phyloP scores from a whole-genome alignment of 2,888 invertebrate genomes.

The Zele albiditarsus region DNA sequence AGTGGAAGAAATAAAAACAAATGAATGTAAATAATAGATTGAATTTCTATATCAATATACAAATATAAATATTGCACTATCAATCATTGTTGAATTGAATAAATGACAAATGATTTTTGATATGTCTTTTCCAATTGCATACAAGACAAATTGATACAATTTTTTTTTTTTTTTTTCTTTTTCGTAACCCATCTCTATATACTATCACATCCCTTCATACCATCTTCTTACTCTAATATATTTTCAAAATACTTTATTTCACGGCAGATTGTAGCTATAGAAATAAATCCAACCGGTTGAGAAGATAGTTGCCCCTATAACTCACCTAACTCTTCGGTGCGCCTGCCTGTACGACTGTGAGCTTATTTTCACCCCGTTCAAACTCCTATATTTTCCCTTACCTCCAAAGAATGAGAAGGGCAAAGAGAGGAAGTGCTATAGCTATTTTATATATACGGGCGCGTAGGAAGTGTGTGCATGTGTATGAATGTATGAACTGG shows the following conservation, averaged over 20 bases:
- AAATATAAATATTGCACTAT: neutral
- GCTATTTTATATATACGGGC: neutral
- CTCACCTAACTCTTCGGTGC: constrained; percentile 58
- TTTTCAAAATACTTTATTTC: constrained; percentile 59
- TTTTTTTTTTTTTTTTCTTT: neutral
- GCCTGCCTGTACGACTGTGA: constrained; percentile 47
- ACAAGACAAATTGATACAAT: constrained; percentile 28
- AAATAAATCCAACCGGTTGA: constrained; percentile 68
- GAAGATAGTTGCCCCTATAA: constrained; percentile 69
- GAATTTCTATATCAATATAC: neutral
- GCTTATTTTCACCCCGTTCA: constrained; percentile 57
- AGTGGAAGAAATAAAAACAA: neutral
- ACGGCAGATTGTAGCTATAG: constrained; percentile 70
- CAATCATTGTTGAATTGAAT: neutral
- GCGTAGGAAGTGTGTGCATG: neutral
- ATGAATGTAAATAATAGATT: neutral
- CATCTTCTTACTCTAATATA: constrained; percentile 5
- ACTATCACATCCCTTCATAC: neutral
- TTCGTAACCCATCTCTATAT: neutral
- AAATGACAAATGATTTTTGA: neutral
- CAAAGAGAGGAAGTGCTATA: neutral
- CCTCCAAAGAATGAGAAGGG: constrained; percentile 24
- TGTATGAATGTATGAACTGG: neutral
- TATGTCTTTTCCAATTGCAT: neutral
- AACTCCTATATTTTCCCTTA: constrained; percentile 56